These are phyloP conservation scores for Struthio camelus DNA, from an alignment of 2,113 vertebrate genomes.

Conservation along the genomic window DNA sequence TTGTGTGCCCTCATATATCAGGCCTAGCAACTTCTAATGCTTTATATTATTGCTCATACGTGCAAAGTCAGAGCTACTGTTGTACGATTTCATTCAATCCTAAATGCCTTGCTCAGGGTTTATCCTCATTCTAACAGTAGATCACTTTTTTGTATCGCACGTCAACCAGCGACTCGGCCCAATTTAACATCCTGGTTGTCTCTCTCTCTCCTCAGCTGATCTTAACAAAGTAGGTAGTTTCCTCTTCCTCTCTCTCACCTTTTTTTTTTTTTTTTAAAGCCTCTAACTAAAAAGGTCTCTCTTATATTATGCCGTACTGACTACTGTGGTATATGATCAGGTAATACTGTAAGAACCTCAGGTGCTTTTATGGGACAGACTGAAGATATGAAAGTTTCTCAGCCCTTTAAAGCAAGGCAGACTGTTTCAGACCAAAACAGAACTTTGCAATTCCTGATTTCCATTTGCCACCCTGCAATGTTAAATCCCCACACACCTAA, in stretches of 20 bases:
- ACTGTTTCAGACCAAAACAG: background rate
- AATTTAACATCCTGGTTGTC: background rate
- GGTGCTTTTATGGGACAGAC: background rate
- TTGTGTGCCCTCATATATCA: background rate
- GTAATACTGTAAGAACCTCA: background rate
- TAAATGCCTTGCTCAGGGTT: background rate
- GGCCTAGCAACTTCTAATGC: background rate
- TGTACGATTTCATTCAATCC: background rate
- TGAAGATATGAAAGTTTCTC: background rate
- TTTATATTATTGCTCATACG: background rate
- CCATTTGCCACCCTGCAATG: background rate
- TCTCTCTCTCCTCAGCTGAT: background rate
- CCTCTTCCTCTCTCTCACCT: background rate
- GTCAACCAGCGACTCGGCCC: background rate
- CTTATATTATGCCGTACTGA: background rate
- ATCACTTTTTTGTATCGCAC: background rate
- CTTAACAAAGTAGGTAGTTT: background rate
- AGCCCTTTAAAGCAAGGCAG: background rate
- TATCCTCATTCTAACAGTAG: background rate
- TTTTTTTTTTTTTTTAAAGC: background rate
- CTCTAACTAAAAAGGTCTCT: background rate
- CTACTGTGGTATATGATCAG: background rate
- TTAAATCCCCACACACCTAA: background rate
- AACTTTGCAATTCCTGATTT: background rate
- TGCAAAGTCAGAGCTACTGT: background rate